Base-by-base conservation (phyloP, 1,140 invertebrate genomes). In the Drosophila elegans region DNA sequence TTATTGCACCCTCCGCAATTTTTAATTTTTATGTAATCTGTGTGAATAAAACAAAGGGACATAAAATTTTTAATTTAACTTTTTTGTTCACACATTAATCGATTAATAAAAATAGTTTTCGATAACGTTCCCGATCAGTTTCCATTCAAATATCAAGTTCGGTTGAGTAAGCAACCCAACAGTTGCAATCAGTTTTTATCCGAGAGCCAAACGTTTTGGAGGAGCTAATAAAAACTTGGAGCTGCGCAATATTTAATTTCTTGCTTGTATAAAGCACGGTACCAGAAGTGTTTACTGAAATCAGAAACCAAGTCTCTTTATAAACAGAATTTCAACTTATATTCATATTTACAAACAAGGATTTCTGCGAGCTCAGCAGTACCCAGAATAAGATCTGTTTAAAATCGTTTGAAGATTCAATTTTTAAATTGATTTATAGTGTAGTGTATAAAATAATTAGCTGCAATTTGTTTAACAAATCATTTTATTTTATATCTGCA, bases 111-210 rank as follows among this genome's bases (percentile, higher is more conserved):
- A 16, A 2, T 32, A 3, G 3, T 3, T 16, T 16, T n/a, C 59
- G 59, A 67, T 67, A 11, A 13, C 13, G 41, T 11, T 38, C 12
- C 36, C 38, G 44, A 49, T 67, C 0, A 13, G 21, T 34, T 48
- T 41, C 9, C 9, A 39, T 9, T 2, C 3, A 21, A 63, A 12
- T 34, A 13, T 49, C 7, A 11, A 29, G 21, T 45, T 21, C n/a
- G 12, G 13, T 42, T 42, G 10, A 21, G 9, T 34, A 6, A 6
- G 32, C 12, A 25, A 11, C n/a, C 36, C 27, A 36, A 2, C 61
- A 53, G 61, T 53, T 21, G 5, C 11, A 7, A 52, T 25, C 3
- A 9, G 2, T 12, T 45, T 25, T 64, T 41, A 32, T 10, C 5
- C 6, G 29, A 27, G 11, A 36, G 9, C 38, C 3, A 29, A n/a